These are phyloP conservation scores for Drosophila gaucha DNA, from an alignment of 2,888 invertebrate genomes.

Conservation along the genomic window DNA sequence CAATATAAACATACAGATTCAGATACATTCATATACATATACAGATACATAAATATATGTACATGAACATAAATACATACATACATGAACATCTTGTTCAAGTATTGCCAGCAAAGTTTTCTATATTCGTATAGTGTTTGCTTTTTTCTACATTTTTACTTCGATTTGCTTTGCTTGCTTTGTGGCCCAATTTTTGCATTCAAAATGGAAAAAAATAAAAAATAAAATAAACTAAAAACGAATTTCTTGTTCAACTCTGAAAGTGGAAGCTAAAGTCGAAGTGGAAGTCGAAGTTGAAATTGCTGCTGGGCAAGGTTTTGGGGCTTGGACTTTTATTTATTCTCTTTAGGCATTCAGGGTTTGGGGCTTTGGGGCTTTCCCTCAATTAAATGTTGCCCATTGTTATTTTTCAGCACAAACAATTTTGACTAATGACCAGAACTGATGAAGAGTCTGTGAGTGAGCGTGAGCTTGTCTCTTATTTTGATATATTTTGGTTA, in stretches of 20 bases:
- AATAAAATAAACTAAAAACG: slow-evolving; percentile 14
- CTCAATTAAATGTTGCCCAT: slow-evolving; percentile 67
- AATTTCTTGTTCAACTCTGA: slow-evolving; percentile 52
- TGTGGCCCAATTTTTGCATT: slow-evolving; percentile 63
- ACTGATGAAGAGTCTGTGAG: slow-evolving; percentile 47
- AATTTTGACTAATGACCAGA: slow-evolving; percentile 71
- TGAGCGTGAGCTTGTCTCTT: slow-evolving; percentile 3
- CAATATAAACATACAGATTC: neutral
- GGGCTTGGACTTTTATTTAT: slow-evolving; percentile 32
- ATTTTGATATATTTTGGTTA: slow-evolving; percentile 25
- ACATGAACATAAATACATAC: neutral
- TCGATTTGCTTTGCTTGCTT: slow-evolving; percentile 43
- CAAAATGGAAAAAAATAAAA: slow-evolving; percentile 23
- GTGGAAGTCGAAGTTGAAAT: slow-evolving; percentile 55
- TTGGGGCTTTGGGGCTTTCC: slow-evolving; percentile 54
- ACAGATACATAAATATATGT: neutral
- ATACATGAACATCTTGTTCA: neutral
- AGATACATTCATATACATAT: neutral
- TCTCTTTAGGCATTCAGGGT: slow-evolving; percentile 21
- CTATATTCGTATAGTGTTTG: slow-evolving; percentile 16
- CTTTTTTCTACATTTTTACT: slow-evolving; percentile 23
- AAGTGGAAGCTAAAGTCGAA: slow-evolving; percentile 49
- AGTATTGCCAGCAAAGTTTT: slow-evolving; percentile 14
- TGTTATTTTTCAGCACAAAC: slow-evolving; percentile 60
- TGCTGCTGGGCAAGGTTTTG: slow-evolving; percentile 42